Percentiles rank a stretch among this genome's conserved stretches.
Conservation (phyloP, 2,888 invertebrate genomes). For the Ormia ochracea region DNA sequence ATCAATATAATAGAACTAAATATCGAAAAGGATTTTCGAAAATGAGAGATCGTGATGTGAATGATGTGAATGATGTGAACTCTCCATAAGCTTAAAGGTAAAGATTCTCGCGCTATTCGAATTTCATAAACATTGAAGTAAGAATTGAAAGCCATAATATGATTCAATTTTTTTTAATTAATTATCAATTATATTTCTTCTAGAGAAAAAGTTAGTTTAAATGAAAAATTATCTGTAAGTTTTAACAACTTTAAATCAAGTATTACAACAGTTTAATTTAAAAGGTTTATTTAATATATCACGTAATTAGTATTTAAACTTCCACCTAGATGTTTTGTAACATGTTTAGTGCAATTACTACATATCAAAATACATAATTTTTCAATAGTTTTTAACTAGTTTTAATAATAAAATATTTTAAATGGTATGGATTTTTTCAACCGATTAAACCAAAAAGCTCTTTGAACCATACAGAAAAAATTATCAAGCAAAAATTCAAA, state of each 20-base stretch:
- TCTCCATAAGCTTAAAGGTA: background rate
- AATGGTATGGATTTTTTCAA: background rate
- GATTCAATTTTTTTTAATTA: background rate
- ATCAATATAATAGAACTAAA: too few relatives aligned
- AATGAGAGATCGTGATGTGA: too few relatives aligned
- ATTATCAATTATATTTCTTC: background rate
- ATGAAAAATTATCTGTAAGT: background rate
- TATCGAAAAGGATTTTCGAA: too few relatives aligned
- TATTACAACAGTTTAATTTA: background rate
- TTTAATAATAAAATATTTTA: background rate
- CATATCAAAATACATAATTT: conserved; percentile 38
- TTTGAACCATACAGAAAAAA: too few relatives aligned
- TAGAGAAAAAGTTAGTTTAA: background rate
- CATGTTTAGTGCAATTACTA: conserved; percentile 34
- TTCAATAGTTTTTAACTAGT: too few relatives aligned
- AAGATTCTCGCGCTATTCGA: background rate
- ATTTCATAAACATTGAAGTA: background rate
- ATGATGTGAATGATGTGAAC: too few relatives aligned
- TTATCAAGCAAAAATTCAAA: too few relatives aligned
- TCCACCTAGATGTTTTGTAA: background rate
- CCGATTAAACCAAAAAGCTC: too few relatives aligned
- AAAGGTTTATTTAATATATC: background rate
- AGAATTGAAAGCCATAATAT: background rate
- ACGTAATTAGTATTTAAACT: background rate
- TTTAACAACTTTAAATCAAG: background rate